Percentiles rank a stretch among this genome's conserved stretches.
phyloP scores from a whole-genome alignment of 1,140 invertebrate genomes.

The Tribolium madens region DNA sequence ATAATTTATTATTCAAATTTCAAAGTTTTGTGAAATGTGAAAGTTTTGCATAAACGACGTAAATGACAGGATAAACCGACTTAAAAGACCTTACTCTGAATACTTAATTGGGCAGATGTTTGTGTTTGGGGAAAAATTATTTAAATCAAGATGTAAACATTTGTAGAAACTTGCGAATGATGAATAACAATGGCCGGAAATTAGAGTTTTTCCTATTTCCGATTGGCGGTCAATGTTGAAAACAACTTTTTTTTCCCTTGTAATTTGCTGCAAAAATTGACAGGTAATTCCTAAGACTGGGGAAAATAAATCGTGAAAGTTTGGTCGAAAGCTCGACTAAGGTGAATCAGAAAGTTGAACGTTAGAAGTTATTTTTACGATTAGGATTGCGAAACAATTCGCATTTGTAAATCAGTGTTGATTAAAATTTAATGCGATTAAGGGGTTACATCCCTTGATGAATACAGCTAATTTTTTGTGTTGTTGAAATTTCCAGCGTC shows the following conservation, averaged over 20 bases:
- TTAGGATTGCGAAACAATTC: background rate
- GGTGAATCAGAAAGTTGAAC: no score
- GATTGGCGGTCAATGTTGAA: no score
- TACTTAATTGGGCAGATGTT: background rate
- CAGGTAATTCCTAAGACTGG: no score
- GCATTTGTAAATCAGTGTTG: background rate
- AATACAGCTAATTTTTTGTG: background rate
- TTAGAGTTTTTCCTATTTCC: no score
- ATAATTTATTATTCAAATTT: background rate
- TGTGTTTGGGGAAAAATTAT: background rate
- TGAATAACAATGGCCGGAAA: background rate
- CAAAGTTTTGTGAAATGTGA: background rate
- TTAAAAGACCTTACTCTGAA: background rate
- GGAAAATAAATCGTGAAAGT: no score
- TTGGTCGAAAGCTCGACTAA: no score
- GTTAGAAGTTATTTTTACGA: background rate
- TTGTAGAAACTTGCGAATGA: no score
- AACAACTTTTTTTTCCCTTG: no score
- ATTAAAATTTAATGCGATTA: slow-evolving; percentile 31
- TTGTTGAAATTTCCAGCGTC: background rate
- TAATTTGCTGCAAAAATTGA: background rate
- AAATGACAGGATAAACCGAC: background rate
- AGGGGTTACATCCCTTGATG: background rate
- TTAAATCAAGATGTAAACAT: background rate
- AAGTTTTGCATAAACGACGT: background rate